Evolutionary conservation across 2,888 invertebrate genomes (phyloP), one percentile per base, ranked within the genome.

Genomic region (Aphodius sticticus): DNA sequence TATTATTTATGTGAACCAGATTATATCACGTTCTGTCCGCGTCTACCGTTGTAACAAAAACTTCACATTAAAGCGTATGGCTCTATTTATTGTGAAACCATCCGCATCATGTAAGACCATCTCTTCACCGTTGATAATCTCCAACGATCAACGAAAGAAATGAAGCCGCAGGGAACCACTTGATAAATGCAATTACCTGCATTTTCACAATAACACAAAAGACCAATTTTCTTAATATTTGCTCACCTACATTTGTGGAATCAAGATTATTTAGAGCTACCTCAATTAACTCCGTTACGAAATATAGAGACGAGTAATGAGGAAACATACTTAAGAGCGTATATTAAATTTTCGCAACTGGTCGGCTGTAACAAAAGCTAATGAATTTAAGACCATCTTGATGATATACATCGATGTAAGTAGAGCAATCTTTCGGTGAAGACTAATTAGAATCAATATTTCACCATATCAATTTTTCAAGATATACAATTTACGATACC

Each of bases 1-100:
- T 53, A 53, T 53, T 53, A 53, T 53, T 53, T 53, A 53, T 53
- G 53, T 53, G 53, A 53, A 53, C 53, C 53, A 53, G 53, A 53
- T 53, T 53, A 53, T 53, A 53, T 53, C 53, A 53, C 53, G 26
- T 26, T 26, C 26, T 26, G 26, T 26, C 26, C 26, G 26, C 26
- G 26, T 26, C 26, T 53, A 12, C 12, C 53, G 53, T 53, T 53
- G 12, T 53, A 53, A 53, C 53, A 53, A 12, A 53, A 53, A 53
- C 53, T 12, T 5, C 53, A 53, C 53, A 53, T 53, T 53, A 53
- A 53, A 12, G 12, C 9, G 12, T 53, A 53, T 53, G 7, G 53
- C 53, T 53, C 53, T 53, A 53, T 53, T 9, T 53, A 53, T 9
- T 53, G 53, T 53, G 53, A 53, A 53, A 53, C 12, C 53, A 53